Conservation (phyloP, 2,113 vertebrate species). For the Brachionichthys hirsutus region DNA sequence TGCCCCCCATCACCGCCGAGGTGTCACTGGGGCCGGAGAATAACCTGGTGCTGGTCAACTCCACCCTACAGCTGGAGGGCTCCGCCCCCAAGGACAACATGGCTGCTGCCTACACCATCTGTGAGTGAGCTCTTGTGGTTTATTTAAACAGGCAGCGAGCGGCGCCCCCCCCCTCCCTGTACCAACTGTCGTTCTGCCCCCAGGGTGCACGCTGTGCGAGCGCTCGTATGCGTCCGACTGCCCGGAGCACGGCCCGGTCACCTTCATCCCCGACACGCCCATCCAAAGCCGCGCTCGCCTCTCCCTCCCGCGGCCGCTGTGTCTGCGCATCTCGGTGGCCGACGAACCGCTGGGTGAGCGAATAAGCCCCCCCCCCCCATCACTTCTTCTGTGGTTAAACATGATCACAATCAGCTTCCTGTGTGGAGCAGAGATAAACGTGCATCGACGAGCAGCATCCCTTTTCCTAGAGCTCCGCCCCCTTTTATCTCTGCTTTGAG, state of each 20-base stretch:
- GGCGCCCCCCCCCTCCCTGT: no score
- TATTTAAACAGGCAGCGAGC: not conserved
- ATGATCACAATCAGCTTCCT: no score
- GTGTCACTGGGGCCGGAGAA: conserved; percentile 91
- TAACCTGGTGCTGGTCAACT: conserved; percentile 90
- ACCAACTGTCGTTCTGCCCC: not conserved
- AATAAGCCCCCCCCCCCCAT: not conserved
- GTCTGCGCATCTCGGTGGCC: conserved; percentile 87
- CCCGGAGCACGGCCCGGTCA: conserved; percentile 93
- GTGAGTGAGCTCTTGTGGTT: conserved; percentile 72
- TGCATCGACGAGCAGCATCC: no score
- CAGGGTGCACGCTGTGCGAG: conserved; percentile 97
- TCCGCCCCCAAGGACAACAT: conserved; percentile 94
- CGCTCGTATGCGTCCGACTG: conserved; percentile 94
- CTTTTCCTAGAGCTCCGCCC: no score
- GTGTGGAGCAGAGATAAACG: no score
- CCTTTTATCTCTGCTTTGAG: no score
- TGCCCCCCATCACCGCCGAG: conserved; percentile 91
- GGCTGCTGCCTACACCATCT: conserved; percentile 90
- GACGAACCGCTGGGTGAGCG: conserved; percentile 88
- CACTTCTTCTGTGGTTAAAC: not conserved
- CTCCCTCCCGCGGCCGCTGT: conserved; percentile 91
- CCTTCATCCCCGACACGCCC: conserved; percentile 90
- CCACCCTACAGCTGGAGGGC: conserved; percentile 91
- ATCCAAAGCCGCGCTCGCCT: conserved; percentile 94